Evolutionary conservation across 2,888 invertebrate species (phyloP), one percentile per base, ranked within the genome.

Genomic region (Heteromurus nitidus): DNA sequence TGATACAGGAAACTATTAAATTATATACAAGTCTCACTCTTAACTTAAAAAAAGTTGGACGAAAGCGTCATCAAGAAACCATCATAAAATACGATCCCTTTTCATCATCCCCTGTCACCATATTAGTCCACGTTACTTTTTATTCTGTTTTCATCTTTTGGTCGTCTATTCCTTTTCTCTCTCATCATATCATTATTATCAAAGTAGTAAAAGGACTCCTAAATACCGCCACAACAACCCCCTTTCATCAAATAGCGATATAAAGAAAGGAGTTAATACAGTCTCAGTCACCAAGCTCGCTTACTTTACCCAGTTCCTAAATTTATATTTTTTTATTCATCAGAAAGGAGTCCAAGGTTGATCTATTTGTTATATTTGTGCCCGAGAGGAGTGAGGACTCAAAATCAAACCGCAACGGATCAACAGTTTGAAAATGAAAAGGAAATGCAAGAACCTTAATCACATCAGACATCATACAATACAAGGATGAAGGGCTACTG

Each of bases 381-480:
- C 20, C 44, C 50, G 31, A 70, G 20, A 64, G n/a, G n/a, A 77
- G 60, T n/a, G n/a, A n/a, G n/a, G n/a, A n/a, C n/a, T n/a, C 44
- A 76, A 53, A 69, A 77, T 77, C 53, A 77, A 70, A 77, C 77
- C 77, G 70, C 60, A 77, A 77, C 77, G 64, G 77, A 69, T 77
- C 77, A 77, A 70, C 62, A 64, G 55, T 62, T n/a, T 64, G 53
- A 69, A 77, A 77, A 77, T 50, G 64, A 64, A 77, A 77, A 77
- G 64, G 77, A 68, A 77, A 77, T 50, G 67, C 26, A 47, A 36
- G 13, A 69, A n/a, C n/a, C n/a, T n/a, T n/a, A n/a, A n/a, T n/a
- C n/a, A n/a, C n/a, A n/a, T n/a, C n/a, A n/a, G n/a, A n/a, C n/a
- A n/a, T n/a, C n/a, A n/a, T n/a, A n/a, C n/a, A n/a, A n/a, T n/a